Percentiles rank a stretch among this genome's conserved stretches.
phyloP scores from a whole-genome alignment of 2,113 vertebrate genomes.

The Cariama cristata region DNA sequence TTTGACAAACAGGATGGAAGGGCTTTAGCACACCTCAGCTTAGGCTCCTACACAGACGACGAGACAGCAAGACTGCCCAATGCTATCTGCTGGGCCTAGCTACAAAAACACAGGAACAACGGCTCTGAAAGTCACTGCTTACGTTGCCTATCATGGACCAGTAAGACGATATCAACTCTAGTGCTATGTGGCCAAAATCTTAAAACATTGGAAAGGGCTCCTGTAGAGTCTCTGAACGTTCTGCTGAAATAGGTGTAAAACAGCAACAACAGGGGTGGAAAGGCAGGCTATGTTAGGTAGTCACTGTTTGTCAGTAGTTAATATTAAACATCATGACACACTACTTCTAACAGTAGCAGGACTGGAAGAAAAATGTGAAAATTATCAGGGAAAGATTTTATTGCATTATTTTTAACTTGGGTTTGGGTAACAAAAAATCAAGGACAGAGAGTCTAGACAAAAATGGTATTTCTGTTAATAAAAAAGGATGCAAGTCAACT shows the following conservation, averaged over 20 bases:
- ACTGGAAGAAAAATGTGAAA: not conserved
- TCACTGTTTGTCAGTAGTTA: not conserved
- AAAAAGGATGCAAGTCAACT: not conserved
- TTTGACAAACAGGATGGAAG: not conserved
- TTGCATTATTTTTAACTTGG: not conserved
- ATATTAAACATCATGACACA: not conserved
- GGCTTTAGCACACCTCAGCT: not conserved
- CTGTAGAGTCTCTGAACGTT: not conserved
- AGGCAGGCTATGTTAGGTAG: not conserved
- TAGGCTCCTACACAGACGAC: not conserved
- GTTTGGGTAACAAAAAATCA: not conserved
- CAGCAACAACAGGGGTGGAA: not conserved
- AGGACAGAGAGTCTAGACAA: not conserved
- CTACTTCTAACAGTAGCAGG: not conserved
- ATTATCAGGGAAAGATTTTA: not conserved
- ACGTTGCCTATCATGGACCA: not conserved
- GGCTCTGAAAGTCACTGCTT: not conserved
- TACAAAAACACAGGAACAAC: not conserved
- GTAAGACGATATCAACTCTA: not conserved
- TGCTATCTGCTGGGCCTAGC: not conserved
- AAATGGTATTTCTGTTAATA: not conserved
- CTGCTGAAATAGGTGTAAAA: not conserved
- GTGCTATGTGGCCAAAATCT: not conserved
- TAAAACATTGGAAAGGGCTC: not conserved
- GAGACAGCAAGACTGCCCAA: not conserved